A percentile compares a stretch with the other conserved stretches of the same genome.
phyloP scores from a whole-genome alignment of 2,113 vertebrate genomes.

The Pleuronectes platessa region DNA sequence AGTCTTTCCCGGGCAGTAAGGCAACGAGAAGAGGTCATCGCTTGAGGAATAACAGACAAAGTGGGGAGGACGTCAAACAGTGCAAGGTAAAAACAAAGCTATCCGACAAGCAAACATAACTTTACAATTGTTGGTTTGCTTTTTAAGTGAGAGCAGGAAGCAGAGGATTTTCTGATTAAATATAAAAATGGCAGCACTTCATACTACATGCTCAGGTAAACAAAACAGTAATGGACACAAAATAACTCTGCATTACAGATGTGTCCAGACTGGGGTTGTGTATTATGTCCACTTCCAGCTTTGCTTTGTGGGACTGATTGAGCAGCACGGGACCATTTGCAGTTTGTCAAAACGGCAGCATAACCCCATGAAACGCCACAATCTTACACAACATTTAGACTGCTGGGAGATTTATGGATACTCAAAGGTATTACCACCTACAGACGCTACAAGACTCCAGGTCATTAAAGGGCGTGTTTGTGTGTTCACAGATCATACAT shows the following conservation, averaged over 20 bases:
- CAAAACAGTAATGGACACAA: background rate
- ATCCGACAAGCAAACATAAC: background rate
- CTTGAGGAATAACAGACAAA: slow-evolving; percentile 71
- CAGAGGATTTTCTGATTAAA: background rate
- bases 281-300: background rate
- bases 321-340: background rate
- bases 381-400: slow-evolving; percentile 13
- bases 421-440: slow-evolving; percentile 13
- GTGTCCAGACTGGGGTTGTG: background rate
- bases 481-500: slow-evolving; percentile 6
- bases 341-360: slow-evolving; percentile 9
- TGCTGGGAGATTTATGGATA: slow-evolving; percentile 7
- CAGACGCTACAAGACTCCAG: background rate
- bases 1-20: slow-evolving; percentile 94
- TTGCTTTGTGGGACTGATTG: background rate
- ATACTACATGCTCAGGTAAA: background rate
- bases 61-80: background rate
- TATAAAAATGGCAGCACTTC: background rate
- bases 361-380: slow-evolving; percentile 19
- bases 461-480: slow-evolving; percentile 11
- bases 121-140: background rate
- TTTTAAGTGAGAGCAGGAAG: background rate
- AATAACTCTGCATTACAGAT: background rate
- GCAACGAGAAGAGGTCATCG: slow-evolving; percentile 94
- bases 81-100: background rate